Evolutionary conservation across 1,140 invertebrate species (phyloP).

Genomic region (Drosophila baimaii): DNA sequence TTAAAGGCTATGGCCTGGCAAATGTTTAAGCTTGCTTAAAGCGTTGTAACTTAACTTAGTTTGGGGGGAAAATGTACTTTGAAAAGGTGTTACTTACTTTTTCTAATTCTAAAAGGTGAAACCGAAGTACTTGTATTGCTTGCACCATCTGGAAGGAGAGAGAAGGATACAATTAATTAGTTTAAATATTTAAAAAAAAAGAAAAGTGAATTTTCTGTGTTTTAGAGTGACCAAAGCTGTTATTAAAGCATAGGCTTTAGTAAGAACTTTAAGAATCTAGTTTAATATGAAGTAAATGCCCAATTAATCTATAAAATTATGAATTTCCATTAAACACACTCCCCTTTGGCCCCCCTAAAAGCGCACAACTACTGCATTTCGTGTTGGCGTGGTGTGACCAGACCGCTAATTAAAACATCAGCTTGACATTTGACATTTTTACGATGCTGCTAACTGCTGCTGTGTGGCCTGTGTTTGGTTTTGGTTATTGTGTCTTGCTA

Average conservation of each 20-base stretch:
- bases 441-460: slow-evolving; percentile 81
- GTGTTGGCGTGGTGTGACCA: slow-evolving; percentile 59
- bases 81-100: slow-evolving; percentile 92
- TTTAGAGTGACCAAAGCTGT: background rate
- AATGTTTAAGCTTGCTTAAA: slow-evolving; percentile 39
- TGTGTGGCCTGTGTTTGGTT: slow-evolving; percentile 64
- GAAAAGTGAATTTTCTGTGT: background rate
- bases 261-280: background rate
- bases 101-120: slow-evolving; percentile 99
- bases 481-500: slow-evolving; percentile 35
- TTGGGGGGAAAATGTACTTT: background rate
- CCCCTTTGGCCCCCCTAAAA: slow-evolving; percentile 12
- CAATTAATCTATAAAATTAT: slow-evolving; percentile 6
- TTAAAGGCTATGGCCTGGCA: slow-evolving; percentile 48
- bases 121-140: slow-evolving; percentile 99
- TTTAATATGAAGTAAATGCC: background rate
- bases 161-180: slow-evolving; percentile 6
- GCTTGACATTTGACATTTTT: slow-evolving; percentile 84
- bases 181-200: background rate
- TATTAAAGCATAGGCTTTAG: background rate
- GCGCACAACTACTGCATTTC: slow-evolving; percentile 6
- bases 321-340: slow-evolving; percentile 11
- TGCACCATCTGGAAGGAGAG: slow-evolving; percentile 97
- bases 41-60: slow-evolving; percentile 1
- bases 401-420: slow-evolving; percentile 83